Percentiles rank a stretch among this genome's conserved stretches.
Evolutionary conservation across 2,888 invertebrate species (phyloP).

Genomic region (Julus scanicus): DNA sequence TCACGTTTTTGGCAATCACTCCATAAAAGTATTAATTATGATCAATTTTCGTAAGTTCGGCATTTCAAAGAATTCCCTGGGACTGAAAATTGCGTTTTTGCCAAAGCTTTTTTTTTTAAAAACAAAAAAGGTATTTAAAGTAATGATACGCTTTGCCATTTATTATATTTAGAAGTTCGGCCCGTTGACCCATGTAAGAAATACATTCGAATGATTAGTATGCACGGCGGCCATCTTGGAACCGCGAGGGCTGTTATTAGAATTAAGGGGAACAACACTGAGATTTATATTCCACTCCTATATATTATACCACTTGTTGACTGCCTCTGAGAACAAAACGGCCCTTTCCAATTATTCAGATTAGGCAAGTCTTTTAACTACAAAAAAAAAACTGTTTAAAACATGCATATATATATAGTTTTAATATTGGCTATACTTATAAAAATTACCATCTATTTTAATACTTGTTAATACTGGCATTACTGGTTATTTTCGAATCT

Average conservation of each 20-base stretch:
- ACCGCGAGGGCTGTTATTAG: not conserved
- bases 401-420: no score
- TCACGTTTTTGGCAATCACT: constrained; percentile 1
- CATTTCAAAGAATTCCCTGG: not conserved
- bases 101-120: no score
- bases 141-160: not conserved
- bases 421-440: no score
- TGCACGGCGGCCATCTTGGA: not conserved
- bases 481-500: no score
- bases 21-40: constrained; percentile 1
- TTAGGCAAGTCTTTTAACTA: no score
- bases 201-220: not conserved
- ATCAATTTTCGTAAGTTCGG: not conserved
- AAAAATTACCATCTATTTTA: no score
- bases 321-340: not conserved
- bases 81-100: not conserved
- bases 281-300: not conserved
- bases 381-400: no score
- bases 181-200: not conserved
- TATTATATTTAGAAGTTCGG: not conserved
- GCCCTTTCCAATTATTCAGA: not conserved
- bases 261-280: not conserved
- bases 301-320: no score
- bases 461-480: no score
- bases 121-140: not conserved